Evolutionary conservation across 2,888 invertebrate species (phyloP).

Genomic region (Meiosimyza platycephala): DNA sequence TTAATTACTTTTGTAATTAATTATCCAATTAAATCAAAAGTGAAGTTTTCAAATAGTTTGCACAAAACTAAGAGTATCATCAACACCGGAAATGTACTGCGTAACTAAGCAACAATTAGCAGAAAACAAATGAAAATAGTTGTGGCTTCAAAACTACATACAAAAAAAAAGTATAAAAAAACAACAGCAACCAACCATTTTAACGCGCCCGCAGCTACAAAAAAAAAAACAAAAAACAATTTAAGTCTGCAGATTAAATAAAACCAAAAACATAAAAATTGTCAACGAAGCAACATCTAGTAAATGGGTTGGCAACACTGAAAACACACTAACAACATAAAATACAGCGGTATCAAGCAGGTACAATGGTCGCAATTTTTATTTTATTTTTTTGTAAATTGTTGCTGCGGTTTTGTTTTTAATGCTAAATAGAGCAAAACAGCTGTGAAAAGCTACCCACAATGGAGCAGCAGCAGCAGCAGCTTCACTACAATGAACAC

Average conservation of each 20-base stretch:
- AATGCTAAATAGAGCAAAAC: conserved; percentile 26
- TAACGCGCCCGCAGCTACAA: no score
- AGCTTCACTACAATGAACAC: conserved; percentile 2
- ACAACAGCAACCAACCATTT: no score
- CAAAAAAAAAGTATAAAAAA: no score
- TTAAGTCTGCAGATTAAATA: conserved; percentile 6
- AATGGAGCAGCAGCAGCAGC: neutral
- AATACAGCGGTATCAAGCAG: neutral
- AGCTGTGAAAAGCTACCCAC: conserved; percentile 9
- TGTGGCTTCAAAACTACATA: no score
- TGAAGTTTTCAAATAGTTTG: no score
- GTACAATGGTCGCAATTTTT: neutral
- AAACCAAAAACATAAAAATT: conserved; percentile 8
- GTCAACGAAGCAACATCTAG: neutral
- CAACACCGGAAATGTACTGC: no score
- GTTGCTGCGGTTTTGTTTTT: neutral
- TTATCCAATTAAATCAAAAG: no score
- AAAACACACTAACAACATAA: conserved; percentile 1
- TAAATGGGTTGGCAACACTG: neutral
- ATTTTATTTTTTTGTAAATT: no score
- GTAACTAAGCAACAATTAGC: no score
- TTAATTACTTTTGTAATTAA: no score
- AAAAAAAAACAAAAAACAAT: neutral
- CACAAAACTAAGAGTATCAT: no score
- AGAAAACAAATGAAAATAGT: no score